These are phyloP conservation scores for Poeciliopsis turrubarensis DNA, from an alignment of 2,113 vertebrate species.

Conservation along the genomic window DNA sequence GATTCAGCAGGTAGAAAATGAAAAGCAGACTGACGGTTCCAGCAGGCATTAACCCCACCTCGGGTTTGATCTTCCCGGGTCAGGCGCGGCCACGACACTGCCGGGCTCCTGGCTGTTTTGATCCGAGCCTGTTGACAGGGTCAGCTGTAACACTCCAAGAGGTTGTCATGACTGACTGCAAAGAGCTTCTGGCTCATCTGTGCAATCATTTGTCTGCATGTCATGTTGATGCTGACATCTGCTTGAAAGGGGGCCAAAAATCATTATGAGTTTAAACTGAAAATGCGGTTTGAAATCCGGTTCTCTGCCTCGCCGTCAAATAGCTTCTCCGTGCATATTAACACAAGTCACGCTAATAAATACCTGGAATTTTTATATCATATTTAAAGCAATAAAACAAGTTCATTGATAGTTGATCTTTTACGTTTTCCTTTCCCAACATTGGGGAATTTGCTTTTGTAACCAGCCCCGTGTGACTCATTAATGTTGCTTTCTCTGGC, in stretches of 20 bases:
- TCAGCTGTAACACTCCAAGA: slow-evolving; percentile 60
- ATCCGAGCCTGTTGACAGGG: slow-evolving; percentile 62
- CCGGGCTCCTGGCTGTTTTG: slow-evolving; percentile 44
- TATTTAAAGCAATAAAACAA: background rate
- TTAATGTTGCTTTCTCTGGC: slow-evolving; percentile 48
- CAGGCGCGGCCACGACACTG: slow-evolving; percentile 54
- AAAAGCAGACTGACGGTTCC: slow-evolving; percentile 67
- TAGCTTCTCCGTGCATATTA: background rate
- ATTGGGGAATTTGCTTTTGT: slow-evolving; percentile 15
- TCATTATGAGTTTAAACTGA: slow-evolving; percentile 3
- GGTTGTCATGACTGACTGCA: slow-evolving; percentile 62
- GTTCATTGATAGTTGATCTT: slow-evolving; percentile 12
- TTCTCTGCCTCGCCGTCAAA: background rate
- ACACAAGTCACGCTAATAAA: background rate
- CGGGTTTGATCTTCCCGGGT: slow-evolving; percentile 56
- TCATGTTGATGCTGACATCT: slow-evolving; percentile 25
- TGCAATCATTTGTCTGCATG: slow-evolving; percentile 58
- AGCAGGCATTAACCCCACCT: slow-evolving; percentile 61
- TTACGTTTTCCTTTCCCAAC: background rate
- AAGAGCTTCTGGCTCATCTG: slow-evolving; percentile 50
- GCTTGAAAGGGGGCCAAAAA: slow-evolving; percentile 17
- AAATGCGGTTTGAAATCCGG: slow-evolving; percentile 1
- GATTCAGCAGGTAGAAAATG: slow-evolving; percentile 65
- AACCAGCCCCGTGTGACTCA: slow-evolving; percentile 40
- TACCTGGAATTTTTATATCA: slow-evolving; percentile 3